Conservation (phyloP, 2,888 invertebrate species). For the Neoaliturus tenellus region DNA sequence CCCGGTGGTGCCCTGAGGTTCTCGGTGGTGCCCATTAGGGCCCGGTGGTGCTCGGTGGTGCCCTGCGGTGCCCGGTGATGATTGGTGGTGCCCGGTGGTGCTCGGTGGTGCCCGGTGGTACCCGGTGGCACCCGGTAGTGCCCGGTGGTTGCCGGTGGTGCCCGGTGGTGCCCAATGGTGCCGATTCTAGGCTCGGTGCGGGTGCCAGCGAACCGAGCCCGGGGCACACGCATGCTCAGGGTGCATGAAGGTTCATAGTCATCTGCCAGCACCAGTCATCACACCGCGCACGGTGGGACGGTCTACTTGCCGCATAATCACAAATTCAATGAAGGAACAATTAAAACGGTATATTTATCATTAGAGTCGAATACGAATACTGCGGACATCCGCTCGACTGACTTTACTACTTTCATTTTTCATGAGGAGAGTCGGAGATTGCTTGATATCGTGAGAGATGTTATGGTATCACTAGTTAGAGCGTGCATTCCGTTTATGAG, state of each 20-base stretch:
- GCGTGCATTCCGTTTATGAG: too few relatives aligned
- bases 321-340: slow-evolving; percentile 52
- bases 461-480: too few relatives aligned
- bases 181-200: too few relatives aligned
- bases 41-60: background rate
- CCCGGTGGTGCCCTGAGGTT: background rate
- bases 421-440: background rate
- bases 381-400: background rate
- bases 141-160: background rate
- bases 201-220: background rate
- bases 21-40: background rate
- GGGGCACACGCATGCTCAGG: slow-evolving; percentile 14
- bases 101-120: background rate
- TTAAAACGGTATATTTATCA: slow-evolving; percentile 52
- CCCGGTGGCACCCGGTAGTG: background rate
- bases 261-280: background rate
- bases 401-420: slow-evolving; percentile 42
- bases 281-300: slow-evolving; percentile 11
- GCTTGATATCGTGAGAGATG: too few relatives aligned
- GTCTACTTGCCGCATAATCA: slow-evolving; percentile 37
- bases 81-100: background rate
- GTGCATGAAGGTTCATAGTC: slow-evolving; percentile 11
- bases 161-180: background rate
- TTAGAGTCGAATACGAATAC: slow-evolving; percentile 31
- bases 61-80: background rate